phyloP scores from a whole-genome alignment of 2,797 vertebrate species.

The Saguinus oedipus region DNA sequence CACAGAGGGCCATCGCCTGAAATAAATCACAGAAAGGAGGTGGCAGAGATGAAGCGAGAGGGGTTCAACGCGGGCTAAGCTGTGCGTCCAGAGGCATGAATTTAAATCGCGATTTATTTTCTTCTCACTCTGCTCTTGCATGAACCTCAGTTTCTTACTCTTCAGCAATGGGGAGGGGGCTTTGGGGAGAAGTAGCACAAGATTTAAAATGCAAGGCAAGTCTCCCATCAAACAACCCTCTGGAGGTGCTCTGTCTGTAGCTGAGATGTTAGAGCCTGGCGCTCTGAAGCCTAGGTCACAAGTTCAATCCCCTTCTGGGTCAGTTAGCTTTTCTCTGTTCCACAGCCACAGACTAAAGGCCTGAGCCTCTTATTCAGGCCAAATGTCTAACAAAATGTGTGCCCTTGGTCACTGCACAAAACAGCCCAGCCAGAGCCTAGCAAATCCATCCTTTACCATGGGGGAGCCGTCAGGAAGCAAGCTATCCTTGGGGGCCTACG shows the following conservation, averaged over 20 bases:
- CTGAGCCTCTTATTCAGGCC: conserved; percentile 72
- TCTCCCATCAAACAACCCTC: not conserved
- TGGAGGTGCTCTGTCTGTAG: not conserved
- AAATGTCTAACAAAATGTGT: conserved; percentile 75
- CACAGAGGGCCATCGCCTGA: conserved; percentile 72
- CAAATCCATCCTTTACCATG: conserved; percentile 56
- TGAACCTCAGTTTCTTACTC: conserved; percentile 64
- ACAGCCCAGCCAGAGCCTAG: conserved; percentile 53
- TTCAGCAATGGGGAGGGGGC: conserved; percentile 4
- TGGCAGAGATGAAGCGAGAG: conserved; percentile 72
- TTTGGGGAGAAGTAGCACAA: not conserved
- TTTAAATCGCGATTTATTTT: conserved; percentile 74
- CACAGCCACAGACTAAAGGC: conserved; percentile 72
- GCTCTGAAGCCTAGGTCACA: conserved; percentile 76
- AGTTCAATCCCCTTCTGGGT: conserved; percentile 81
- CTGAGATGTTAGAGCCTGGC: not conserved
- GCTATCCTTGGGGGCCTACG: not conserved
- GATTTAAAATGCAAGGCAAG: conserved; percentile 63
- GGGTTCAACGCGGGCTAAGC: conserved; percentile 51
- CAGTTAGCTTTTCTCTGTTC: conserved; percentile 75
- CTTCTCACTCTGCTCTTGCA: conserved; percentile 45
- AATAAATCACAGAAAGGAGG: conserved; percentile 77
- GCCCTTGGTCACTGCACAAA: conserved; percentile 73
- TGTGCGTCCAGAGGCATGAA: conserved; percentile 68
- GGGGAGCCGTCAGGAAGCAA: not conserved